Evolutionary conservation across 2,113 vertebrate species (phyloP).

Genomic region (Stigmatopora nigra): DNA sequence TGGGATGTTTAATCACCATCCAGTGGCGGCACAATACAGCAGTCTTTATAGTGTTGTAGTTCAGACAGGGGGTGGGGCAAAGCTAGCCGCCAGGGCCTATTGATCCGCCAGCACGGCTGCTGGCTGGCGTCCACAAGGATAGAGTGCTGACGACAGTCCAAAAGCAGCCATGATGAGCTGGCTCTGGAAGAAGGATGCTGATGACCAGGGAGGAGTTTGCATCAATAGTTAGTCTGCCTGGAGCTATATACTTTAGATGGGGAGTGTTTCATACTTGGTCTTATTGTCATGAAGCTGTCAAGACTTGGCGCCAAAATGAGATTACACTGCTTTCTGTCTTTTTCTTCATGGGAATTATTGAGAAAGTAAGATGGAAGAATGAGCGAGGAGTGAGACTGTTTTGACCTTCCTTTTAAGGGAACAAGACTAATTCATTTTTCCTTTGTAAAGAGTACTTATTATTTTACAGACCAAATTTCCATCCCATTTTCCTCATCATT

Average conservation of each 20-base stretch:
- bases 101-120: constrained; percentile 50
- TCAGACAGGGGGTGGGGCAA: constrained; percentile 34
- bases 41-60: constrained; percentile 49
- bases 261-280: neutral
- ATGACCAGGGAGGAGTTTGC: constrained; percentile 44
- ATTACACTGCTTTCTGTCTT: neutral
- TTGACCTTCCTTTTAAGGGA: constrained; percentile 13
- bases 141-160: constrained; percentile 65
- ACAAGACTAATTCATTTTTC: neutral
- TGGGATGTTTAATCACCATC: constrained; percentile 62
- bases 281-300: neutral
- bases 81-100: constrained; percentile 61
- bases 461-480: neutral
- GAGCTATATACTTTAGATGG: constrained; percentile 15
- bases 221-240: constrained; percentile 32
- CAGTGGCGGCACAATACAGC: constrained; percentile 59
- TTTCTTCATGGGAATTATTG: neutral
- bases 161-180: constrained; percentile 55
- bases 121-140: constrained; percentile 61
- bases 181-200: constrained; percentile 35
- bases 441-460: neutral
- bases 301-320: neutral
- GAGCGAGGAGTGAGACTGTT: constrained; percentile 4
- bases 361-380: constrained; percentile 1
- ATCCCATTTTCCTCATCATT: neutral